phyloP scores from a whole-genome alignment of 2,888 invertebrate genomes.

The Lordiphosa andalusiaca region DNA sequence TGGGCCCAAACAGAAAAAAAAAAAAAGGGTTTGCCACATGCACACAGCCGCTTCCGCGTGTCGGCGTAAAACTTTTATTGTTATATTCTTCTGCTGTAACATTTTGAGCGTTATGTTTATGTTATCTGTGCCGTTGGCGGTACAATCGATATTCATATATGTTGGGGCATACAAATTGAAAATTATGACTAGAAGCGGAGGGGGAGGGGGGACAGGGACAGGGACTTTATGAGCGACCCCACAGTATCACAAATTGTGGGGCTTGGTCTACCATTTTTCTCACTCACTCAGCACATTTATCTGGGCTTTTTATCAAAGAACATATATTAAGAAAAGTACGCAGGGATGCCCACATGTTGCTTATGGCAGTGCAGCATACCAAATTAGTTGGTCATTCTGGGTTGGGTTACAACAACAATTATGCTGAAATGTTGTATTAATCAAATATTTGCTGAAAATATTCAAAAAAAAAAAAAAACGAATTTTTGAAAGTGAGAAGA shows the following conservation, averaged over 20 bases:
- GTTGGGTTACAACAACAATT: too few species aligned
- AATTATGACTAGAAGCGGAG: conserved; percentile 48
- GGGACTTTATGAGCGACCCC: too few species aligned
- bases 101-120: conserved; percentile 45
- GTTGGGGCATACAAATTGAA: conserved; percentile 64
- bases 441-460: too few species aligned
- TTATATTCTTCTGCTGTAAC: conserved; percentile 42
- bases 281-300: too few species aligned
- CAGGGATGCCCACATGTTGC: too few species aligned
- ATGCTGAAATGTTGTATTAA: too few species aligned
- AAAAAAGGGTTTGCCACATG: conserved; percentile 33
- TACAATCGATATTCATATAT: conserved; percentile 67
- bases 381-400: too few species aligned
- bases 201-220: conserved; percentile 9
- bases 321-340: too few species aligned
- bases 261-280: conserved; percentile 4
- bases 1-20: conserved; percentile 11
- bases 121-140: conserved; percentile 20
- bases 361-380: too few species aligned
- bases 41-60: conserved; percentile 15
- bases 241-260: conserved; percentile 11
- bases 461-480: too few species aligned
- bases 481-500: too few species aligned
- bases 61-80: conserved; percentile 64
- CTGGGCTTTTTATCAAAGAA: too few species aligned